Evolutionary conservation across 2,888 invertebrate genomes (phyloP), one percentile per base, ranked within the genome.

Genomic region (Lepidochitona cinerea): DNA sequence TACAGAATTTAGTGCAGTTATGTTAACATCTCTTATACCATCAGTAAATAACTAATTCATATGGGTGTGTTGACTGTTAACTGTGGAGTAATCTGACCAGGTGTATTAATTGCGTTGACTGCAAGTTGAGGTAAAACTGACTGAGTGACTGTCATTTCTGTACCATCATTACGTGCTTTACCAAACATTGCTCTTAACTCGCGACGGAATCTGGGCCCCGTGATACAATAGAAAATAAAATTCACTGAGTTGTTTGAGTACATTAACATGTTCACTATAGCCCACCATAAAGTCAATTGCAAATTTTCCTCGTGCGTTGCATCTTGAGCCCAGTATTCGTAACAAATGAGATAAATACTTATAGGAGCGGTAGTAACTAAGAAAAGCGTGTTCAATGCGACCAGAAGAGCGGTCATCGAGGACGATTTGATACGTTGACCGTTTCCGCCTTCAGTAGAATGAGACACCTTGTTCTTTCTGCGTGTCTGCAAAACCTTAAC

Each of bases 211-310:
- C 79, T 80, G 14, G 83, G 79, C 1, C 86, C 87, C 37, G 84
- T 84, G 9, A 85, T 70, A 74, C 85, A 85, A 70, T 87, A 87
- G 18, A 85, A 68, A 1, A 86, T 65, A 72, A 86, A 86, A 73
- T 85, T 85, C 29, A 83, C 53, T 29, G 86, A 80, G 72, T 85
- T 84, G 72, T 85, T 85, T 32, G 82, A 80, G 74, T 87, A 87
- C 85, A 83, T 83, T 0, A 85, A 72, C 69, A 85, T 78, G 73
- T 83, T 82, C 3, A 79, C 80, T 9, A 83, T 74, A 1, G 86
- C 83, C 82, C 83, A 81, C 68, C 77, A 75, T 5, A 87, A 70
- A 1, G 72, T 73, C 18, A 81, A 33, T 7, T 52, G 33, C 0
- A 81, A 81, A 18, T 74, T 70, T 7, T 53, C n/a, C 0, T 54